Evolutionary conservation across 2,113 vertebrate species (phyloP).

Genomic region (Tenrec ecaudatus): DNA sequence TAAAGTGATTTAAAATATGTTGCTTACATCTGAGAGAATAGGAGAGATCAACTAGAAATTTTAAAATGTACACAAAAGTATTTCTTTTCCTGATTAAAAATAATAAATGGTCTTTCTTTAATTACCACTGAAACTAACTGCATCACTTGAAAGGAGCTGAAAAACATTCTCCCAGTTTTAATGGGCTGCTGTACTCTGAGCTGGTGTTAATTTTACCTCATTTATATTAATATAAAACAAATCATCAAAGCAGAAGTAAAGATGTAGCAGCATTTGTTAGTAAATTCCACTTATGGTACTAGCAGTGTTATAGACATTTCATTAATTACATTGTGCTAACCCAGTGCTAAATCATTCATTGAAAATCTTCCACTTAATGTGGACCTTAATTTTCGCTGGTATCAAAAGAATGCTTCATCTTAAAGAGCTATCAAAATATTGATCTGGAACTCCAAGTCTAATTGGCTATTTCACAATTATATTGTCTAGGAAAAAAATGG

Average conservation of each 20-base stretch:
- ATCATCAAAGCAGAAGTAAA: constrained; percentile 58
- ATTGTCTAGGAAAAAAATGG: constrained; percentile 49
- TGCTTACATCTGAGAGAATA: constrained; percentile 14
- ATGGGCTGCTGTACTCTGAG: constrained; percentile 12
- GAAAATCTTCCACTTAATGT: constrained; percentile 51
- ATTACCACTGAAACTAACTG: constrained; percentile 53
- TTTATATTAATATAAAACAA: constrained; percentile 70
- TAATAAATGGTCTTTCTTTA: neutral
- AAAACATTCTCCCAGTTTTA: constrained; percentile 62
- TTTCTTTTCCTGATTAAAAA: constrained; percentile 58
- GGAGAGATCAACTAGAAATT: neutral
- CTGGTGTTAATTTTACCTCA: constrained; percentile 57
- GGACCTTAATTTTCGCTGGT: constrained; percentile 69
- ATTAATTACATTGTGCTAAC: constrained; percentile 63
- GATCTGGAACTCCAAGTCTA: constrained; percentile 71
- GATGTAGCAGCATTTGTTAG: constrained; percentile 65
- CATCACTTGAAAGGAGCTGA: constrained; percentile 30
- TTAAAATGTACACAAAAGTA: neutral
- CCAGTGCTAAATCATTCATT: constrained; percentile 37
- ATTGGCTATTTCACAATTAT: constrained; percentile 66
- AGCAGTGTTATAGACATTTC: neutral
- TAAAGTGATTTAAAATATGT: neutral
- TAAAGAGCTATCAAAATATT: constrained; percentile 76
- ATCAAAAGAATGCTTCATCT: constrained; percentile 61
- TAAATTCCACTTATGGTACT: constrained; percentile 45